phyloP scores from a whole-genome alignment of 1,140 invertebrate species.

The Pogonomyrmex californicus region DNA sequence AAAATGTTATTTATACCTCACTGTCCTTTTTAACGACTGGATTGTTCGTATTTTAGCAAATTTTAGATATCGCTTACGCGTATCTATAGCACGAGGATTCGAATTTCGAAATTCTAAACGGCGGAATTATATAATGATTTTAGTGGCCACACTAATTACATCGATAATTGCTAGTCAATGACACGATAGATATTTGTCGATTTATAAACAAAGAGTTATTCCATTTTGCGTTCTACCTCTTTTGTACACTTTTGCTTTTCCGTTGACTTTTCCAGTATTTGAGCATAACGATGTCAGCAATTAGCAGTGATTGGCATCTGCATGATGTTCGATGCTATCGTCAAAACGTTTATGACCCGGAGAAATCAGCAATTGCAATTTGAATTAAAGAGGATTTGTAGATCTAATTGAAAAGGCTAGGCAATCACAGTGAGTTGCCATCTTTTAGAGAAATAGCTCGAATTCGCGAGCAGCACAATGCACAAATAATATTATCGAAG shows the following conservation, averaged over 20 bases:
- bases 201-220: neutral
- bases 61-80: neutral
- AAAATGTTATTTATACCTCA: conserved; percentile 28
- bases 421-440: conserved; percentile 33
- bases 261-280: neutral
- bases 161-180: neutral
- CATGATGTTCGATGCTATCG: conserved; percentile 2
- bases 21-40: neutral
- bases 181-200: neutral
- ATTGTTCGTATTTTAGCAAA: conserved; percentile 16
- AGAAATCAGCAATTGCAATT: conserved; percentile 8
- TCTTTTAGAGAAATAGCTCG: conserved; percentile 35
- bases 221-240: neutral
- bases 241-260: neutral
- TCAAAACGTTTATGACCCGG: conserved; percentile 46
- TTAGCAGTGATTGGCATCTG: conserved; percentile 47
- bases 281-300: conserved; percentile 43
- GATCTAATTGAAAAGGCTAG: conserved; percentile 44
- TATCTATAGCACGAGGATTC: neutral
- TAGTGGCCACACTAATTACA: neutral
- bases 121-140: neutral
- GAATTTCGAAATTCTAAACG: neutral
- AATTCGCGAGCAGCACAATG: conserved; percentile 28
- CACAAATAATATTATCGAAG: conserved; percentile 14
- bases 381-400: conserved; percentile 45